These are phyloP conservation scores for Hirundo rustica DNA, from an alignment of 2,797 vertebrate genomes.

Conservation along the genomic window DNA sequence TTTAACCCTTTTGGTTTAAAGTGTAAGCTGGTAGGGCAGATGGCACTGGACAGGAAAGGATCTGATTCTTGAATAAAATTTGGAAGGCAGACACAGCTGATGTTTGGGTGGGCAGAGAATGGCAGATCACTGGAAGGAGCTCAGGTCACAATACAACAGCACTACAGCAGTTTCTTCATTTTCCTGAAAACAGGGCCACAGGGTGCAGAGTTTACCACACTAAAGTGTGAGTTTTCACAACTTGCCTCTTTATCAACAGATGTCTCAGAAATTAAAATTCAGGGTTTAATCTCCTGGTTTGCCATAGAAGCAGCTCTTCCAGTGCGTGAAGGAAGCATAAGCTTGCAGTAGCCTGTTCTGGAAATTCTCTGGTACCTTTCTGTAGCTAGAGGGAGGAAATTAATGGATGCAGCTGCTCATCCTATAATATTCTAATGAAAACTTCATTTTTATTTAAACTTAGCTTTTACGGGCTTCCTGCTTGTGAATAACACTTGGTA, in stretches of 20 bases:
- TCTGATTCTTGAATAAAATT: neutral
- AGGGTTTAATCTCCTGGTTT: neutral
- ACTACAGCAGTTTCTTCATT: neutral
- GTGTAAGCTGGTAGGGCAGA: neutral
- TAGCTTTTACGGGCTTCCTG: neutral
- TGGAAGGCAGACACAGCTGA: neutral
- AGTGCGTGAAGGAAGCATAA: neutral
- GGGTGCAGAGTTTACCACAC: neutral
- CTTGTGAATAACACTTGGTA: neutral
- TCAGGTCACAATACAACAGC: neutral
- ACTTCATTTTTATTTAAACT: slow-evolving; percentile 30
- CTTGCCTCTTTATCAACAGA: neutral
- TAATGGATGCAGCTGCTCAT: slow-evolving; percentile 4
- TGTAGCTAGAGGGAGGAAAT: slow-evolving; percentile 20
- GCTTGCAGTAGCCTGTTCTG: slow-evolving; percentile 32
- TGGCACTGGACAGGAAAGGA: neutral
- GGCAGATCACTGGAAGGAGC: neutral
- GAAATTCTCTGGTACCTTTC: slow-evolving; percentile 22
- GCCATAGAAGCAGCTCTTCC: neutral
- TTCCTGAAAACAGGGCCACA: neutral
- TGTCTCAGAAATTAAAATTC: slow-evolving; percentile 3
- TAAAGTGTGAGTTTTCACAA: neutral
- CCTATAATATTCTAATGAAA: neutral
- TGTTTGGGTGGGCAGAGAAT: neutral
- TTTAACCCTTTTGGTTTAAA: neutral